Base-by-base conservation (phyloP, 2,888 invertebrate species). In the Drosophila koepferae region DNA sequence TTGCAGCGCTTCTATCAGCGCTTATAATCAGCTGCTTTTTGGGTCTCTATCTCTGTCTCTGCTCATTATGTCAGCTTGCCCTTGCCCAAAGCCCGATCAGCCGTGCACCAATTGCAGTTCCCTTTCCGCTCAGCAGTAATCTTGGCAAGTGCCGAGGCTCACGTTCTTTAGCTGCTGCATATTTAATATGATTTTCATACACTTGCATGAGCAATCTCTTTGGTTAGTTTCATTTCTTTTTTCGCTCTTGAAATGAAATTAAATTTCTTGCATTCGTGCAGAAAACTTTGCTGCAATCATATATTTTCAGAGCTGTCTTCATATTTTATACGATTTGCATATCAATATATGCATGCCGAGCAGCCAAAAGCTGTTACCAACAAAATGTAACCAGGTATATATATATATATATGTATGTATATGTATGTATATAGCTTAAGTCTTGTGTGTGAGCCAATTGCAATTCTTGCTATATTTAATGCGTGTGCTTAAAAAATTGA, bases 281-380 rank as follows among this genome's bases (percentile, higher is more conserved):
- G 48, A 41, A 66, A 58, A 46, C 54, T 40, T 28, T 43, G 23
- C 48, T 60, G 64, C 70, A 65, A 34, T 16, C 43, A 44, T 65
- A 12, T 38, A 43, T 58, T 61, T 40, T 34, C 46, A 28, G 14
- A 36, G 7, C 38, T 65, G 54, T 46, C 46, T 43, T 31, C 44
- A 61, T 70, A 40, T 46, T 46, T 55, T 40, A 48, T 20, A 31
- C 10, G 23, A 56, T 67, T 64, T 55, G 41, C 48, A 53, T 63
- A 61, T 34, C 5, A 40, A 43, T 56, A 18, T 23, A 28, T 38
- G 51, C 18, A 44, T n/a, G 28, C 58, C 2, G 10, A 14, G 1
- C 34, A 20, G 51, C 14, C 51, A 51, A 51, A 51, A 12, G 3
- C 34, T 7, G 18, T 18, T 51, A 9, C 14, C 34, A 36, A 18